Conservation (phyloP, 2,113 vertebrate genomes). For the Sardina pilchardus region DNA sequence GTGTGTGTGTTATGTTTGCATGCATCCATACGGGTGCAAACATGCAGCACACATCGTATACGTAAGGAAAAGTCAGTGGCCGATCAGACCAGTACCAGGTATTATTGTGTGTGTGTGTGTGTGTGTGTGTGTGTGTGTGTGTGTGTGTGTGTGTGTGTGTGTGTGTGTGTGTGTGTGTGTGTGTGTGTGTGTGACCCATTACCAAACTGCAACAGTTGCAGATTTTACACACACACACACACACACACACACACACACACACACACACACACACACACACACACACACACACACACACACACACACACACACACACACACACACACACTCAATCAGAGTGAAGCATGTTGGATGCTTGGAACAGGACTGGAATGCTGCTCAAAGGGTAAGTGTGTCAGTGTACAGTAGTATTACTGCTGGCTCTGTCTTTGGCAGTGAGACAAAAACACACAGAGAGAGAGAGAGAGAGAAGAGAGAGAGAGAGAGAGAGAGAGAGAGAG, state of each 20-base stretch:
- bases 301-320: no score
- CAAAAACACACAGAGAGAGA: not conserved
- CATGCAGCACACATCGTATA: no score
- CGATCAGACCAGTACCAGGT: not conserved
- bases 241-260: slow-evolving; percentile 6
- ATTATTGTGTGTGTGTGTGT: no score
- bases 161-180: no score
- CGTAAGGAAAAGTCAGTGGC: no score
- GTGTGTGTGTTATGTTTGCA: not conserved
- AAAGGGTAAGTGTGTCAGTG: not conserved
- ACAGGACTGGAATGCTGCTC: not conserved
- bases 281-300: no score
- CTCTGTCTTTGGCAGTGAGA: not conserved
- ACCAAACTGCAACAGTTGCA: no score
- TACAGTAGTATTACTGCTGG: no score
- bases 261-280: no score
- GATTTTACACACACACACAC: not conserved
- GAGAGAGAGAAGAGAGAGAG: slow-evolving; percentile 22
- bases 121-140: no score
- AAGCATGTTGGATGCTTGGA: not conserved
- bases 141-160: no score
- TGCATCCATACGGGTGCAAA: not conserved
- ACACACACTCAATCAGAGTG: not conserved
- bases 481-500: slow-evolving; percentile 21
- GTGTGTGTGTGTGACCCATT: no score